Evolutionary conservation across 2,113 vertebrate genomes (phyloP).

Genomic region (Sterna hirundo): DNA sequence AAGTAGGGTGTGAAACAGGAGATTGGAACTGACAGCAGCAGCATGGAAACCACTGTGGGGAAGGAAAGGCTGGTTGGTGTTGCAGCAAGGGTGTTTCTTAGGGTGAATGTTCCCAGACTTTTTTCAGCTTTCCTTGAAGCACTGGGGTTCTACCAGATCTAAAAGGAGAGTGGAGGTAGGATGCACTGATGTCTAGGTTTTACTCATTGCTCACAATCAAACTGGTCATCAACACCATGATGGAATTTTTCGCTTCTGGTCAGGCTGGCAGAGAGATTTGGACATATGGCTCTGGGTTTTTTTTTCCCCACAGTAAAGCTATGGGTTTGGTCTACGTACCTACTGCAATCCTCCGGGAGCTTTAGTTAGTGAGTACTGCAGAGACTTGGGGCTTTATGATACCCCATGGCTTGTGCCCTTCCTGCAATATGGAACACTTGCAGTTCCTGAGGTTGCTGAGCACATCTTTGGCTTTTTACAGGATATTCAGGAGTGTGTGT

Average conservation of each 20-base stretch:
- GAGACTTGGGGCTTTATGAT: neutral
- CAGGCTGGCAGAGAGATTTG: neutral
- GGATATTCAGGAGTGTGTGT: neutral
- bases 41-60: neutral
- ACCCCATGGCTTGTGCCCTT: rapidly evolving
- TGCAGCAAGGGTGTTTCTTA: neutral
- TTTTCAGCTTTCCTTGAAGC: neutral
- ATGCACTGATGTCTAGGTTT: neutral
- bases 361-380: neutral
- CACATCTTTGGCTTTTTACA: neutral
- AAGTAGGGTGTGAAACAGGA: neutral
- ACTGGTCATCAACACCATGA: neutral
- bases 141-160: neutral
- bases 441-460: neutral
- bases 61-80: neutral
- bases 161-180: neutral
- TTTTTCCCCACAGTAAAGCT: neutral
- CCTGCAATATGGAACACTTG: neutral
- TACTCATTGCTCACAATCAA: neutral
- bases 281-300: neutral
- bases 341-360: rapidly evolving
- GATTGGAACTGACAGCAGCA: neutral
- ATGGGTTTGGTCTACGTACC: neutral
- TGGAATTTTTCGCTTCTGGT: neutral
- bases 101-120: neutral